Base-by-base conservation (phyloP, 2,797 vertebrate species). In the Mastacembelus armatus region DNA sequence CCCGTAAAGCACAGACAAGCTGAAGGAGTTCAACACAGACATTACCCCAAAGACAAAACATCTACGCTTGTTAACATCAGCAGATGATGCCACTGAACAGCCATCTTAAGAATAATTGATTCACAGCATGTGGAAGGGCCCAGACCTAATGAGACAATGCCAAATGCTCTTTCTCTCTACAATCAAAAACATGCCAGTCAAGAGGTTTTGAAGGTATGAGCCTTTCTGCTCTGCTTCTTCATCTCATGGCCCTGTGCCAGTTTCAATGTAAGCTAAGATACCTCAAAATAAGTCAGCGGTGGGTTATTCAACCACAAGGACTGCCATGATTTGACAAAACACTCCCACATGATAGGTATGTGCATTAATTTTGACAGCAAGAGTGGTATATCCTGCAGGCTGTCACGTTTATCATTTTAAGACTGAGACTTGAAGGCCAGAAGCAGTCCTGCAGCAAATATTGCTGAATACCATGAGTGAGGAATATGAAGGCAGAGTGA, bases 321-420 rank as follows among this genome's bases (percentile, higher is more conserved):
- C 14, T 45, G 69, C 56, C 22, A 57, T 71, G 51, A 82, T 80
- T 85, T 76, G 35, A 43, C 50, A 83, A 86, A 89, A 64, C 36
- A 27, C 54, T 89, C 50, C 72, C 85, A 89, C 47, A 82, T 88
- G 83, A 71, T 21, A 29, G 7, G 26, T 54, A 57, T 61, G 43
- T 63, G n/a, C n/a, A n/a, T n/a, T n/a, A n/a, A n/a, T n/a, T n/a
- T n/a, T n/a, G n/a, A n/a, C n/a, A n/a, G 43, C 61, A 72, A 19
- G 66, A 81, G 63, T 61, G 65, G 74, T 52, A 71, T 56, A 78
- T 86, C 67, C 83, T 89, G 71, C 77, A 74, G 73, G 63, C 51
- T 18, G 50, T 35, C 38, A 62, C 62, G 56, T 76, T 84, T 26
- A 75, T 59, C 77, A 66, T 77, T 80, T 45, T 10, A 35, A 16